Percentiles rank a stretch among this genome's conserved stretches.
Conservation (phyloP, 1,140 invertebrate species). For the Drosophila malerkotliana region DNA sequence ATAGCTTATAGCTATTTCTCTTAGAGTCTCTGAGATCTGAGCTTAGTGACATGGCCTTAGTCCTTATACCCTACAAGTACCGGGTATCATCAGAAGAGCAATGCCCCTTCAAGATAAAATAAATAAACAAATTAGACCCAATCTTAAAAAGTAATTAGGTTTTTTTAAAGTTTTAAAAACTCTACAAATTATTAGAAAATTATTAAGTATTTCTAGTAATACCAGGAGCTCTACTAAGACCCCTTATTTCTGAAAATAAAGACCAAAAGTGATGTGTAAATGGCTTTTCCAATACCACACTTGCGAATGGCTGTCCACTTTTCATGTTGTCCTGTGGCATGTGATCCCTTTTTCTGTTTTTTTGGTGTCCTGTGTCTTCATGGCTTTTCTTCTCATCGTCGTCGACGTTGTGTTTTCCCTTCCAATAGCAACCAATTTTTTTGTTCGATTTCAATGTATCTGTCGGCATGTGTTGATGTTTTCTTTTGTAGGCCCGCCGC, state of each 20-base stretch:
- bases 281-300: conserved; percentile 38
- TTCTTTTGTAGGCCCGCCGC: conserved; percentile 51
- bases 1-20: too few relatives aligned
- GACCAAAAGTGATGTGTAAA: conserved; percentile 15
- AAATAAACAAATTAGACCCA: neutral
- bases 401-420: neutral
- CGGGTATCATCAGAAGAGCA: conserved; percentile 5
- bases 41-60: too few relatives aligned
- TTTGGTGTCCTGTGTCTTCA: conserved; percentile 18
- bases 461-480: conserved; percentile 35
- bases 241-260: too few relatives aligned
- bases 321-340: conserved; percentile 57
- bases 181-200: neutral
- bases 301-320: conserved; percentile 75
- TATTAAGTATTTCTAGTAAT: neutral
- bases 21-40: too few relatives aligned
- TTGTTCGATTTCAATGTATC: conserved; percentile 7
- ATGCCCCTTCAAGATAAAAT: conserved; percentile 26
- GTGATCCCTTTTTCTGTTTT: conserved; percentile 16
- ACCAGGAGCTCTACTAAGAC: neutral
- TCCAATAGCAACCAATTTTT: neutral
- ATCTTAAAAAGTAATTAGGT: neutral
- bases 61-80: neutral
- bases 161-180: neutral
- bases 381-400: conserved; percentile 10